Base-by-base conservation (phyloP, 2,113 vertebrate genomes). In the Clupea harengus region DNA sequence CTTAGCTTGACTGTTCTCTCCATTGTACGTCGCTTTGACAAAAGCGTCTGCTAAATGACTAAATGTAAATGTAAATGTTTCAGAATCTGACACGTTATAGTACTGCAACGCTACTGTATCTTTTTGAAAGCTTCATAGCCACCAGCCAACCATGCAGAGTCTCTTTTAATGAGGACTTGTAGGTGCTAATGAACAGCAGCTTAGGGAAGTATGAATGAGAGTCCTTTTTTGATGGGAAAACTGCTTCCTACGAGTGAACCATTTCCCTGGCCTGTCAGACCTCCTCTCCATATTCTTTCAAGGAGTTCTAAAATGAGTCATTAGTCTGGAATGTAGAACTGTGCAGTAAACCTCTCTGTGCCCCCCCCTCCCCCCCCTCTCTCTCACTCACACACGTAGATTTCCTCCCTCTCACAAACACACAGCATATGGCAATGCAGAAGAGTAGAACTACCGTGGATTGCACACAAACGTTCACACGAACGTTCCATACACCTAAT, bases 301-400 rank as follows among this genome's bases (percentile, higher is more conserved):
- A 93, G 91, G 91, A 93, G 91, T 92, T 94, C 93, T 94, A 94
- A 94, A 94, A 93, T 94, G 93, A 94, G 92, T 88, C 89, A 93
- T 94, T 94, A 93, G 92, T 88, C 89, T 91, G 93, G 93, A 94
- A 94, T 94, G 91, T 89, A 81, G 90, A 91, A 90, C 91, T 93
- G 92, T 89, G 64, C 64, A 72, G 64, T 72, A 87, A 54, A 82
- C 47, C 82, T 44, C 4, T 50, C 49, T 8, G 82, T 80, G 91
- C 88, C 88, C 92, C 89, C 49, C 84, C 86, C 22, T 72, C 88
- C 88, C 92, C 89, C 49, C 84, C 86, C 22, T 72, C 90, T 89
- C 90, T 89, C 80, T 46, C 91, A 92, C 90, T 45, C 87, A 90
- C 89, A 49, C 64, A 25, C 54, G n/a, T 6, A 45, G 11, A 18